Base-by-base conservation (phyloP, 2,797 vertebrate species). In the Pipistrellus pipistrellus region DNA sequence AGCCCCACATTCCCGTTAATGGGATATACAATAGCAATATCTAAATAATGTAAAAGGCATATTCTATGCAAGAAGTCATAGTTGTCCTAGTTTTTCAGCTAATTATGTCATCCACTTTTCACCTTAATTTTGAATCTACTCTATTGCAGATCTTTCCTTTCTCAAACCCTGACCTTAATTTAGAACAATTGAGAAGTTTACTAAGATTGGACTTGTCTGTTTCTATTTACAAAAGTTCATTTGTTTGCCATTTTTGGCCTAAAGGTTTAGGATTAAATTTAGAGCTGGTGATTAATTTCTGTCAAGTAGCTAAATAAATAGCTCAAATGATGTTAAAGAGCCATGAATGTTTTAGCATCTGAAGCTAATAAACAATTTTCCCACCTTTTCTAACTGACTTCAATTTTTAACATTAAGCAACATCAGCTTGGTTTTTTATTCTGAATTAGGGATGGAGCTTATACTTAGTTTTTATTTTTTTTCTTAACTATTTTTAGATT, bases 1-100 rank as follows among this genome's bases (percentile, higher is more conserved):
- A 9, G 12, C 0, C 20, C n/a, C n/a, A n/a, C 1, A 23, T 77
- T 84, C 41, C 68, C 82, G 11, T 62, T 82, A 35, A 62, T 4
- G 15, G 71, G 46, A 64, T 88, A 53, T 32, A n/a, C n/a, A n/a
- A n/a, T n/a, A 84, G 44, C 46, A 85, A 48, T 90, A 77, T 69
- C 38, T 90, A 85, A 88, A 82, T 85, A 93, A 95, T 51, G 32
- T n/a, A 92, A 82, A 94, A 46, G 62, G 9, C 25, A 20, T 69
- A 75, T 64, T 88, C 88, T 53, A 90, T 62, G 21, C 32, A 48
- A 88, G 78, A 92, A 53, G 21, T 85, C 51, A 46, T 46, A 20
- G 27, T 20, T 78, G 84, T 84, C 10, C 59, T 62, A 32, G 57
- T 68, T 78, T 90, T 38, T 44, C 27, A 30, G 46, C 53, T 32